Conservation (phyloP, 2,113 vertebrate species). For the Microtus richardsoni region DNA sequence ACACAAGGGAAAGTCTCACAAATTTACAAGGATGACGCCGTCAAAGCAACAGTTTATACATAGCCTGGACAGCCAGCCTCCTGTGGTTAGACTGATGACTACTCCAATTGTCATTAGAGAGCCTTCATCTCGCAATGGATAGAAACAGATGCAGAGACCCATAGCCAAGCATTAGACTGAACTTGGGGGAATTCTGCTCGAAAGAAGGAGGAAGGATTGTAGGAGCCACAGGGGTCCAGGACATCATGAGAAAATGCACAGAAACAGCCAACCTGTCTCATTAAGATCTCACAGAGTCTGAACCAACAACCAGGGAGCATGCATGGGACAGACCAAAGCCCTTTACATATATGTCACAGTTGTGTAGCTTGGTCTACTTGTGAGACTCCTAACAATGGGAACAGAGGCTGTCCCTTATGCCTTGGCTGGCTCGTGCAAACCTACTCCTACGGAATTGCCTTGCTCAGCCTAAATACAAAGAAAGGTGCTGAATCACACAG, state of each 20-base stretch:
- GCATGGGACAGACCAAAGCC: not conserved
- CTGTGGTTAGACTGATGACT: not conserved
- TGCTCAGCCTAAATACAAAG: not conserved
- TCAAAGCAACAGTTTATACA: not conserved
- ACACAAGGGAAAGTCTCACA: not conserved
- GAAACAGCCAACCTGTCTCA: not conserved
- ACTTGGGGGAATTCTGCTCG: not conserved
- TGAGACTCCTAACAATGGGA: not conserved
- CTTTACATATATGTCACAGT: not conserved
- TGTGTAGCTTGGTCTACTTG: not conserved
- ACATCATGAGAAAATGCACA: not conserved
- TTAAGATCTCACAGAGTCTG: not conserved
- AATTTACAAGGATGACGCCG: not conserved
- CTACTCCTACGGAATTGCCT: not conserved
- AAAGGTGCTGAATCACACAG: not conserved
- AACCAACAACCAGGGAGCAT: not conserved
- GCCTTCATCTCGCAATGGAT: not conserved
- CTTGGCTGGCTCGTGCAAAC: not conserved
- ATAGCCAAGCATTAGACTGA: not conserved
- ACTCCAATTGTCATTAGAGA: not conserved
- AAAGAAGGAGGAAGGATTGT: not conserved
- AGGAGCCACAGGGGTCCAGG: not conserved
- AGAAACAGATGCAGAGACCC: not conserved
- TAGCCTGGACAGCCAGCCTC: not conserved
- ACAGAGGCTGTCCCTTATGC: not conserved